Evolutionary conservation across 2,888 invertebrate genomes (phyloP).

Genomic region (Gerris lacustris): DNA sequence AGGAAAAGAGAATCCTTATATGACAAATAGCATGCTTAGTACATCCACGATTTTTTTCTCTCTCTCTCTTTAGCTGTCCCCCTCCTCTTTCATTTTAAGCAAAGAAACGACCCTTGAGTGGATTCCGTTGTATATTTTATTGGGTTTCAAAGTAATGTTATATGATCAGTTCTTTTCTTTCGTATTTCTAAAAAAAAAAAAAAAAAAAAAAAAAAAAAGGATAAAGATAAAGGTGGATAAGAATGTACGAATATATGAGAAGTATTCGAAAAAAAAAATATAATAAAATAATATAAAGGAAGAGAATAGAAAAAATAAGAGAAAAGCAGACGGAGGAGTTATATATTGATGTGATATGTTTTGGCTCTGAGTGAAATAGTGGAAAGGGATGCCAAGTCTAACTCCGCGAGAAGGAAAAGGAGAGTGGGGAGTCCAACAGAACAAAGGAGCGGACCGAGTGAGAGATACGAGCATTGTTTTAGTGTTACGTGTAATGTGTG

Average conservation of each 20-base stretch:
- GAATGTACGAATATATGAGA: too few relatives aligned
- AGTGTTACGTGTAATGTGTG: neutral
- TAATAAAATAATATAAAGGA: too few relatives aligned
- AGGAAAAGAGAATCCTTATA: too few relatives aligned
- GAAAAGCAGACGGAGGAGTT: neutral
- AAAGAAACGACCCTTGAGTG: too few relatives aligned
- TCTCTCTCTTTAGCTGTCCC: too few relatives aligned
- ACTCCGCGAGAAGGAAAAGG: neutral
- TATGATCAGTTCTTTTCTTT: neutral
- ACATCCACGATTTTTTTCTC: too few relatives aligned
- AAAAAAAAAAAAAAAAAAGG: too few relatives aligned
- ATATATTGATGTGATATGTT: conserved; percentile 1
- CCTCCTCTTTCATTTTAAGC: too few relatives aligned
- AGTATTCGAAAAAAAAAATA: too few relatives aligned
- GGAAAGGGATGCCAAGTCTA: neutral
- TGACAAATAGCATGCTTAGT: too few relatives aligned
- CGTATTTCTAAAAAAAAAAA: too few relatives aligned
- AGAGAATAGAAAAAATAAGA: neutral
- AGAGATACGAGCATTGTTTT: neutral
- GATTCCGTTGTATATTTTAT: neutral
- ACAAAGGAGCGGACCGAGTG: neutral
- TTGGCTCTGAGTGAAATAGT: neutral
- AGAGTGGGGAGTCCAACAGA: neutral
- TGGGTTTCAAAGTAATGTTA: neutral
- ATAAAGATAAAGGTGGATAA: too few relatives aligned